phyloP scores from a whole-genome alignment of 2,797 vertebrate species.

The Sebastes alutus region DNA sequence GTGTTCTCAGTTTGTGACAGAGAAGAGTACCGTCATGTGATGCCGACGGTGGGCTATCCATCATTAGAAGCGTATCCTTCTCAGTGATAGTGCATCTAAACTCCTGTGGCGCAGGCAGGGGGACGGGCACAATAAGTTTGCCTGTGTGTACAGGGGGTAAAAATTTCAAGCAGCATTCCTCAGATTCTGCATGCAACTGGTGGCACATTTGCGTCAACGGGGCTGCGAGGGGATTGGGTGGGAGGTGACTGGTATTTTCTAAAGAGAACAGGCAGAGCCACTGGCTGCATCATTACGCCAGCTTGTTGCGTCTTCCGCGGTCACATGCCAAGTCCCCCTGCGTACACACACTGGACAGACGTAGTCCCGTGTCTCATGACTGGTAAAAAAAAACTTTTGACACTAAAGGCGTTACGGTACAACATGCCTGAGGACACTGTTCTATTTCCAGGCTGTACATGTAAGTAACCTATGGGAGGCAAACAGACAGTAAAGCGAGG shows the following conservation, averaged over 20 bases:
- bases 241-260: slow-evolving; percentile 75
- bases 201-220: slow-evolving; percentile 78
- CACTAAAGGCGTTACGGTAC: slow-evolving; percentile 52
- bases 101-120: slow-evolving; percentile 21
- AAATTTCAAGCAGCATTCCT: slow-evolving; percentile 80
- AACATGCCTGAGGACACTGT: slow-evolving; percentile 54
- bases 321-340: slow-evolving; percentile 74
- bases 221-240: slow-evolving; percentile 59
- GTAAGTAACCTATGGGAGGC: slow-evolving; percentile 10
- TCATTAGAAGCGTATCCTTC: slow-evolving; percentile 26
- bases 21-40: slow-evolving; percentile 33
- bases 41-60: slow-evolving; percentile 4
- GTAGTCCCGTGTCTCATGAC: slow-evolving; percentile 78
- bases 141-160: slow-evolving; percentile 68
- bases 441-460: slow-evolving; percentile 31
- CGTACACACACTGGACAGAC: slow-evolving; percentile 61
- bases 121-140: slow-evolving; percentile 55
- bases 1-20: not conserved
- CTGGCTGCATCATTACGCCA: slow-evolving; percentile 67
- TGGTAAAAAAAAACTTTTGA: slow-evolving; percentile 59
- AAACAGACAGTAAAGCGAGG: not conserved
- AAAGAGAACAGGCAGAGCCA: slow-evolving; percentile 66
- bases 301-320: slow-evolving; percentile 72
- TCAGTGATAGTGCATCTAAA: slow-evolving; percentile 37
- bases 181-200: slow-evolving; percentile 79